Conservation (phyloP, 2,888 invertebrate genomes). For the Dendrolimus pini region DNA sequence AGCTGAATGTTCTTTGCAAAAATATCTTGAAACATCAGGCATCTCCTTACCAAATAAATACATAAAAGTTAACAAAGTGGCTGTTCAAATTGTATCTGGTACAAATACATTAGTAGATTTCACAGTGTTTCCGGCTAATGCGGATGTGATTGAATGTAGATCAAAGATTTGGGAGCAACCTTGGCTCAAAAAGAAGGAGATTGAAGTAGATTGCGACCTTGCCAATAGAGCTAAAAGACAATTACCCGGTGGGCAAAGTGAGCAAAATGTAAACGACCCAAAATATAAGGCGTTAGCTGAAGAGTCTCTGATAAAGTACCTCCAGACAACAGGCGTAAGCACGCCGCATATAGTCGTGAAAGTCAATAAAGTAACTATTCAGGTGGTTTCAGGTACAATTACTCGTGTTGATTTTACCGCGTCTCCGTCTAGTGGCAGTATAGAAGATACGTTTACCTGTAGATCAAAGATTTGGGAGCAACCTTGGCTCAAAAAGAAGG, state of each 20-base stretch:
- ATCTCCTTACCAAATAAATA: constrained; percentile 17
- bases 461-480: background rate
- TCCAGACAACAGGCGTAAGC: constrained; percentile 6
- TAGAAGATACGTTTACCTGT: background rate
- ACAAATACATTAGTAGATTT: constrained; percentile 52
- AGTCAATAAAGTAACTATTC: background rate
- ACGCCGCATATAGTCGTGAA: background rate
- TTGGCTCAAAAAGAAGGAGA: constrained; percentile 65
- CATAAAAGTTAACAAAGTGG: constrained; percentile 40
- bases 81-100: constrained; percentile 64
- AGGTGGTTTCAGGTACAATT: background rate
- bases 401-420: background rate
- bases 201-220: constrained; percentile 19
- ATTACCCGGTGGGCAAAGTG: constrained; percentile 12
- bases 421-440: background rate
- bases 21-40: constrained; percentile 15
- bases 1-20: constrained; percentile 22
- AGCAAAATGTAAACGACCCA: constrained; percentile 16
- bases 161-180: constrained; percentile 74
- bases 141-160: constrained; percentile 42
- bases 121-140: constrained; percentile 8
- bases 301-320: constrained; percentile 20
- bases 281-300: constrained; percentile 19
- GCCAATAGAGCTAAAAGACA: constrained; percentile 9
- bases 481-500: background rate